Evolutionary conservation across 1,140 invertebrate genomes (phyloP).

Genomic region (Procambarus clarkii): DNA sequence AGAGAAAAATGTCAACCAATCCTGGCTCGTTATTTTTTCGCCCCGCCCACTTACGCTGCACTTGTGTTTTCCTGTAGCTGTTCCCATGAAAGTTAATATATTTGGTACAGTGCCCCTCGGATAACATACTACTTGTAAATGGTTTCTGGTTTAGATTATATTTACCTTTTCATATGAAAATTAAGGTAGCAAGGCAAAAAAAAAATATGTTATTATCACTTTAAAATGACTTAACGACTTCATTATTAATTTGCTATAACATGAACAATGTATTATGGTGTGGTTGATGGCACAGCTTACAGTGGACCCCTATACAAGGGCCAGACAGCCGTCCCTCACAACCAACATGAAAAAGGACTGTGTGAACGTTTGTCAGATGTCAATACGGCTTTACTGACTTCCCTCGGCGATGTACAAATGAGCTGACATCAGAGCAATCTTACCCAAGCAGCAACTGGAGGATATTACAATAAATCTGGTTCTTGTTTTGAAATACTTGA

Average conservation of each 20-base stretch:
- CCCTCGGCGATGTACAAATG: no score
- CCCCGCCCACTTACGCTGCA: conserved; percentile 20
- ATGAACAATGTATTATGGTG: background rate
- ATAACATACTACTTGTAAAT: conserved; percentile 6
- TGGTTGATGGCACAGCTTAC: background rate
- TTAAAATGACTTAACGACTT: background rate
- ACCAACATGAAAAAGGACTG: no score
- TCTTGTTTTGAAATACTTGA: no score
- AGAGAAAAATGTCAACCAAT: conserved; percentile 30
- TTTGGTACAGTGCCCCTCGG: conserved; percentile 5
- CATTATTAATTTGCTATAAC: background rate
- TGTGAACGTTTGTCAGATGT: no score
- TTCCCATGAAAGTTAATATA: conserved; percentile 38
- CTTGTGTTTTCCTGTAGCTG: conserved; percentile 13
- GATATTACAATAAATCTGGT: no score
- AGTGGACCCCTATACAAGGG: background rate
- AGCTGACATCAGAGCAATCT: no score
- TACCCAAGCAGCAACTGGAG: no score
- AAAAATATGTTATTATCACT: background rate
- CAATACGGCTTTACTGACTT: no score
- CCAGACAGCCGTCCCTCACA: background rate
- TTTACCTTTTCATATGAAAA: background rate
- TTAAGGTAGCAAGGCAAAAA: background rate
- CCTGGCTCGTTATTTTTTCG: conserved; percentile 15
- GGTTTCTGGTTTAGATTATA: background rate